Evolutionary conservation across 1,140 invertebrate species (phyloP).

Genomic region (Brachionus sp.): DNA sequence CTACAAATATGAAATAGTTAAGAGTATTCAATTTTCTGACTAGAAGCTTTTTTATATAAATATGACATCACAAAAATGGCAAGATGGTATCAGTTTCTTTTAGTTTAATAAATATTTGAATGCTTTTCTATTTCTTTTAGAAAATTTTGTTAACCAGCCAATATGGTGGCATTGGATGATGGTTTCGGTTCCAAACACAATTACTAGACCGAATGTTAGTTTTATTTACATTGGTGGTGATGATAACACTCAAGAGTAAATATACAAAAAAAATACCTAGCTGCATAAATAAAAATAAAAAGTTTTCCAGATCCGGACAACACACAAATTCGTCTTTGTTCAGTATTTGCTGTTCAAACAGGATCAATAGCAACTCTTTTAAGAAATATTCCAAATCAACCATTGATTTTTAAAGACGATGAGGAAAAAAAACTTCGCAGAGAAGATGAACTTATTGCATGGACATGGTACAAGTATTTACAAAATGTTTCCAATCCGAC

Average conservation of each 20-base stretch:
- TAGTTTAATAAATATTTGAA: background rate
- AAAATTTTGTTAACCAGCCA: slow-evolving; percentile 46
- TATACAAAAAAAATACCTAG: background rate
- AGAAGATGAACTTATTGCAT: slow-evolving; percentile 52
- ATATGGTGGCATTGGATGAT: slow-evolving; percentile 54
- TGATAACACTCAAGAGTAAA: slow-evolving; percentile 47
- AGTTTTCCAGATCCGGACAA: slow-evolving; percentile 49
- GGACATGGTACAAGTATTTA: slow-evolving; percentile 50
- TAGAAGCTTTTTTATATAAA: slow-evolving; percentile 51
- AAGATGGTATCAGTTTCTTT: slow-evolving; percentile 46
- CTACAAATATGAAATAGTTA: slow-evolving; percentile 46
- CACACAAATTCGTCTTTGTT: slow-evolving; percentile 49
- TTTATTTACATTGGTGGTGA: slow-evolving; percentile 52
- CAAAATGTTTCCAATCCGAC: background rate
- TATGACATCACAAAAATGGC: slow-evolving; percentile 54
- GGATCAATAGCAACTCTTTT: slow-evolving; percentile 49
- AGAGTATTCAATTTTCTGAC: slow-evolving; percentile 43
- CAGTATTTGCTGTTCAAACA: slow-evolving; percentile 49
- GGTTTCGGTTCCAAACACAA: slow-evolving; percentile 51
- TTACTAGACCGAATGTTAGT: slow-evolving; percentile 48
- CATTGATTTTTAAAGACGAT: slow-evolving; percentile 52
- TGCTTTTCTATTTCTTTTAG: background rate
- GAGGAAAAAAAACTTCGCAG: slow-evolving; percentile 47
- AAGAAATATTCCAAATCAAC: slow-evolving; percentile 53
- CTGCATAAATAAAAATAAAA: background rate